phyloP scores from a whole-genome alignment of 2,888 invertebrate genomes.

The Ennomos quercinarius region DNA sequence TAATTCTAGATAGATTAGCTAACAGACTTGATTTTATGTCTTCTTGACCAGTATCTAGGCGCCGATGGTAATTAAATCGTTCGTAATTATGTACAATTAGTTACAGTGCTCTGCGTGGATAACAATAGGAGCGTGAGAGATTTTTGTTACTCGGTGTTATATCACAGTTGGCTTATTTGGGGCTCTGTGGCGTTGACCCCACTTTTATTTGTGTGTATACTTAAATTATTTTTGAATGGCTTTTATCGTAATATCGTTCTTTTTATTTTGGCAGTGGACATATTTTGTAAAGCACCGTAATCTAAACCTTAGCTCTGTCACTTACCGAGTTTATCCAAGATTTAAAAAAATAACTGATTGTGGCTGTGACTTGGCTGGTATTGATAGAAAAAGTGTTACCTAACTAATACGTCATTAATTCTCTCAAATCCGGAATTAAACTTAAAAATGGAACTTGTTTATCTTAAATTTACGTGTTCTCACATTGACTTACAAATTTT shows the following conservation, averaged over 20 bases:
- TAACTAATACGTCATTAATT: no score
- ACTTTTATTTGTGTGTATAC: conserved; percentile 6
- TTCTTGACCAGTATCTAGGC: conserved; percentile 19
- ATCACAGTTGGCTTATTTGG: conserved; percentile 33
- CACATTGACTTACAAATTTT: neutral
- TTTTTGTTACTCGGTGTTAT: conserved; percentile 30
- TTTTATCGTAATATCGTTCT: neutral
- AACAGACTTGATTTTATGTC: conserved; percentile 13
- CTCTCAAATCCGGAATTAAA: no score
- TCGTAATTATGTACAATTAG: conserved; percentile 34
- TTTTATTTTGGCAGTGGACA: no score
- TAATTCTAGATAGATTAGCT: conserved; percentile 10
- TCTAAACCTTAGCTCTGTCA: no score
- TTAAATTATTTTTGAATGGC: neutral
- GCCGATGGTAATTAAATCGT: conserved; percentile 27
- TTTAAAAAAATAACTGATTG: no score
- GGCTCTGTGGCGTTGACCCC: conserved; percentile 32
- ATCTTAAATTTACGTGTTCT: no score
- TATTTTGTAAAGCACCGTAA: no score
- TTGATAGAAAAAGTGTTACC: no score
- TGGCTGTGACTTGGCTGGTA: no score
- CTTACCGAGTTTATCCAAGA: no score
- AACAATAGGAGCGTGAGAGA: conserved; percentile 42
- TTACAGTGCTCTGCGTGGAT: conserved; percentile 31
- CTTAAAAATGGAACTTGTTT: no score